Evolutionary conservation across 2,113 vertebrate genomes (phyloP), one percentile per base, ranked within the genome.

Genomic region (Cebus imitator): DNA sequence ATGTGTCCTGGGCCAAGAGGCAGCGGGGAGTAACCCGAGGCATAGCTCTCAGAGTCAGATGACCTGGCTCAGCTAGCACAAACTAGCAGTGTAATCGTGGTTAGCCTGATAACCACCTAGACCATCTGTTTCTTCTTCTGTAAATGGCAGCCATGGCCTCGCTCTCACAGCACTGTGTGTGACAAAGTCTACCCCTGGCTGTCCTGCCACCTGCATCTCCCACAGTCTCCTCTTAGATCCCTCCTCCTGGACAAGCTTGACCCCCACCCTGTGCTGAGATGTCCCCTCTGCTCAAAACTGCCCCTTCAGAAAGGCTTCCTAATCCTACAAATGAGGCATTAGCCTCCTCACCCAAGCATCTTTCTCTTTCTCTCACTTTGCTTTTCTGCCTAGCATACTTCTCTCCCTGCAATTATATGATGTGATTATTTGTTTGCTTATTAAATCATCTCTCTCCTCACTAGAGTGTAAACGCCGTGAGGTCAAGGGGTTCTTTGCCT

Each of bases 21-120:
- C 3, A 6, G 23, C 0, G 3, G n/a, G n/a, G 9, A 6, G 5
- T 16, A 50, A 61, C 0, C 6, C 10, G 3, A 13, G 48, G 45
- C 25, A 12, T 8, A 18, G 76, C 75, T 18, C 52, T 16, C 3
- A 0, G 87, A 45, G 81, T 23, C 68, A 27, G 75, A 43, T 1
- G 3, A 70, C 37, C n/a, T 50, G 73, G 48, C 30, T 87, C 35
- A 23, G 57, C 81, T 20, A 16, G 57, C 25, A 25, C 1, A 1
- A 7, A 30, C 61, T 25, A 75, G 50, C 50, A 57, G 40, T 3
- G 10, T 4, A 10, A 23, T 58, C 87, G 45, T 11, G 45, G 35
- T 80, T 43, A 78, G 12, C 21, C 37, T 37, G 2, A 2, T 2
- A 2, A 14, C 37, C 57, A 78, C 61, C 35, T 6, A 66, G 85